A percentile compares a stretch with the other conserved stretches of the same genome.
These are phyloP conservation scores for Fissipunctia ypsillon DNA, from an alignment of 2,888 invertebrate genomes.

Conservation along the genomic window DNA sequence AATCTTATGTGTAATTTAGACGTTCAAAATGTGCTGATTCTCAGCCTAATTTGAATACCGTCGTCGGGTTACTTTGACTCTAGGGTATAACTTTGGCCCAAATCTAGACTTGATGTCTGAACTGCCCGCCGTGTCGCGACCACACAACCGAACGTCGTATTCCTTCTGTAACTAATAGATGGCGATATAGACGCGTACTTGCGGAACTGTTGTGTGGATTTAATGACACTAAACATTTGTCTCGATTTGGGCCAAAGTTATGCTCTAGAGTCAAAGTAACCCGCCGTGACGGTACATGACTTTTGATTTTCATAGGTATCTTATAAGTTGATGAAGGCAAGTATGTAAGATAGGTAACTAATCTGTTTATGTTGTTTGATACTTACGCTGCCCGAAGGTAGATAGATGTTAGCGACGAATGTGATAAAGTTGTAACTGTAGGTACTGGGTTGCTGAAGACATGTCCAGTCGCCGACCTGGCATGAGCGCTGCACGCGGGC, in stretches of 20 bases:
- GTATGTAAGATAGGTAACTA: background rate
- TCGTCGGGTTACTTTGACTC: too few relatives aligned
- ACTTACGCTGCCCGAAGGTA: slow-evolving; percentile 90
- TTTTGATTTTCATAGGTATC: background rate
- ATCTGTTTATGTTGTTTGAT: slow-evolving; percentile 4
- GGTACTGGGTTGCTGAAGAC: slow-evolving; percentile 95
- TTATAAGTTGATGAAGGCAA: background rate
- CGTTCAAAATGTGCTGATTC: background rate
- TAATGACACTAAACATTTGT: too few relatives aligned
- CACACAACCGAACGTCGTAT: too few relatives aligned
- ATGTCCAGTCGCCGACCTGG: slow-evolving; percentile 93
- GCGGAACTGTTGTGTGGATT: too few relatives aligned
- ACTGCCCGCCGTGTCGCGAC: too few relatives aligned
- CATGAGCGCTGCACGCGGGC: slow-evolving; percentile 93
- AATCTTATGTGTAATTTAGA: background rate
- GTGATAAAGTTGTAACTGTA: slow-evolving; percentile 98
- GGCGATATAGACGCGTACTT: too few relatives aligned
- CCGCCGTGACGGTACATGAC: too few relatives aligned
- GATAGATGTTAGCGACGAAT: slow-evolving; percentile 95
- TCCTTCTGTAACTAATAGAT: too few relatives aligned
- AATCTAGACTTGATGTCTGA: too few relatives aligned
- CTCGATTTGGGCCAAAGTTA: too few relatives aligned
- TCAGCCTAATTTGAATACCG: background rate
- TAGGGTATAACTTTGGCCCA: too few relatives aligned
- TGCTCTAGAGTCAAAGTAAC: too few relatives aligned